A percentile compares a stretch with the other conserved stretches of the same genome.
phyloP scores from a whole-genome alignment of 2,888 invertebrate genomes.

The Eristalinus sepulchralis region DNA sequence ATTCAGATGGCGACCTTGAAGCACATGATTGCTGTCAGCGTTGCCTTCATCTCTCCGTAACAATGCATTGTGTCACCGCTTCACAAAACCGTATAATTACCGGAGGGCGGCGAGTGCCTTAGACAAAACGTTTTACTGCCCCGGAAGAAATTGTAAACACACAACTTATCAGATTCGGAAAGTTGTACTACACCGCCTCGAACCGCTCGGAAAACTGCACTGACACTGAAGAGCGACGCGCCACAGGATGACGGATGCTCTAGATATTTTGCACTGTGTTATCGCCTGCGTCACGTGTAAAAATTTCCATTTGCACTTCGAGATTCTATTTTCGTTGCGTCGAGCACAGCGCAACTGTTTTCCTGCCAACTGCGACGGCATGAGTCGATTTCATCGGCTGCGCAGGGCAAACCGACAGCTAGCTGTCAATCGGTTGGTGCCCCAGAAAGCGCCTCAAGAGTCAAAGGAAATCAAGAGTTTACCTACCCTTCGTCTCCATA shows the following conservation, averaged over 20 bases:
- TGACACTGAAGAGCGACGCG: background rate
- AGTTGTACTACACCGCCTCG: conserved; percentile 10
- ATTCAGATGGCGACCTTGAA: conserved; percentile 52
- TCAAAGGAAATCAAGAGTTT: conserved; percentile 44
- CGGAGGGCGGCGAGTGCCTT: conserved; percentile 9
- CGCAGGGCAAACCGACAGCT: conserved; percentile 12
- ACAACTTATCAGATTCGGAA: background rate
- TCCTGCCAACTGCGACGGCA: conserved; percentile 9
- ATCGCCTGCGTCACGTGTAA: conserved; percentile 56
- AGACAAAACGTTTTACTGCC: background rate
- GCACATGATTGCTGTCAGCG: conserved; percentile 7
- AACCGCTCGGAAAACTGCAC: conserved; percentile 26
- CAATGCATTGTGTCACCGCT: conserved; percentile 25
- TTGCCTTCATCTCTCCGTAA: conserved; percentile 5
- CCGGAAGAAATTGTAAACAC: background rate
- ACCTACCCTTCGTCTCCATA: conserved; percentile 77
- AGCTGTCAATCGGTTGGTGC: conserved; percentile 10
- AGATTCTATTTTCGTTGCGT: conserved; percentile 47
- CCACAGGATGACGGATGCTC: conserved; percentile 4
- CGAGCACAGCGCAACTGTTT: background rate
- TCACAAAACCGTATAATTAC: background rate
- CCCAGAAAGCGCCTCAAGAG: background rate
- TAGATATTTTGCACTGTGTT: conserved; percentile 23
- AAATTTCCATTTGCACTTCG: conserved; percentile 33
- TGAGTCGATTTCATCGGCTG: background rate